Evolutionary conservation across 1,140 invertebrate species (phyloP).

Genomic region (Limonius californicus): DNA sequence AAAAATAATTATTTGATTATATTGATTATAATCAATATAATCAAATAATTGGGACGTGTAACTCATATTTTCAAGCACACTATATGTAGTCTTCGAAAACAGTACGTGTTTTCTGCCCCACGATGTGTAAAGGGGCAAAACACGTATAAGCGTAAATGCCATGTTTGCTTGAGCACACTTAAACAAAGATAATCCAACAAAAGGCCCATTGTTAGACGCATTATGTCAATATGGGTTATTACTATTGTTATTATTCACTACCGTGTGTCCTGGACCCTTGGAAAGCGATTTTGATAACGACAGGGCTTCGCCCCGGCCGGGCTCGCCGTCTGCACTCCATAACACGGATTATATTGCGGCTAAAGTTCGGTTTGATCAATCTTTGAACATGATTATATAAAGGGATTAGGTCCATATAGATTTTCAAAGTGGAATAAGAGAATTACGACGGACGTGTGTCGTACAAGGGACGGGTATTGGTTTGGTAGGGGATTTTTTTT

Average conservation of each 20-base stretch:
- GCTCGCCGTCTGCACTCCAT: neutral
- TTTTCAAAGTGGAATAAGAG: neutral
- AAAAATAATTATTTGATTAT: too few species aligned
- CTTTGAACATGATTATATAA: neutral
- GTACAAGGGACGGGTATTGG: neutral
- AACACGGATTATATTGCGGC: neutral
- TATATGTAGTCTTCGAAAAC: too few species aligned
- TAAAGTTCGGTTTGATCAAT: slow-evolving; percentile 1
- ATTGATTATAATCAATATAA: too few species aligned
- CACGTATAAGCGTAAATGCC: slow-evolving; percentile 7
- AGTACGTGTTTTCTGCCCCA: too few species aligned
- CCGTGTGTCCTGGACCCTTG: slow-evolving; percentile 4
- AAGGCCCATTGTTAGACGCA: slow-evolving; percentile 7
- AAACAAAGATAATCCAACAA: slow-evolving; percentile 15
- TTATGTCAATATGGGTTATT: slow-evolving; percentile 15
- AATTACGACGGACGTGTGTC: neutral
- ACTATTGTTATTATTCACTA: slow-evolving; percentile 14
- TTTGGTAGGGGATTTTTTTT: too few species aligned
- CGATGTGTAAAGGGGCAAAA: neutral
- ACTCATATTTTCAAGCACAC: too few species aligned
- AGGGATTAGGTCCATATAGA: neutral
- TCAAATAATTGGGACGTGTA: too few species aligned
- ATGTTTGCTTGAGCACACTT: slow-evolving; percentile 14
- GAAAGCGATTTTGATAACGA: slow-evolving; percentile 6
- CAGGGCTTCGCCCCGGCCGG: too few species aligned